Base-by-base conservation (phyloP, 2,113 vertebrate species). In the Chlorocebus sabaeus region DNA sequence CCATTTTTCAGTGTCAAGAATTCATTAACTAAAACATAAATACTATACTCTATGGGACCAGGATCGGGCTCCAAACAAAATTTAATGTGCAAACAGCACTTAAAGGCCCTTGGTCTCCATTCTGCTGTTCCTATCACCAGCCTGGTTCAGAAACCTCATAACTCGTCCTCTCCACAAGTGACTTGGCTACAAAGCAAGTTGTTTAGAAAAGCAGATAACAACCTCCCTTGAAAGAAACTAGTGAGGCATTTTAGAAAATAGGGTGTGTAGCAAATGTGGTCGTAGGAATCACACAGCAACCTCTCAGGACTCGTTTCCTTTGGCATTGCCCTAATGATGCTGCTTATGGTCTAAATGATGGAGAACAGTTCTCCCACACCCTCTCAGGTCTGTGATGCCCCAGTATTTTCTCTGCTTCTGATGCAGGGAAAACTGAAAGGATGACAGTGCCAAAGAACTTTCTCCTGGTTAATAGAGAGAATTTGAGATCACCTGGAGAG, bases 121-220 rank as follows among this genome's bases (percentile, higher is more conserved):
- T 73, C 86, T 32, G 52, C 55, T 81, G 25, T 38, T 82, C 52
- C 83, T 40, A 38, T 61, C 87, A 45, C 23, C 82, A 59, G 73
- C 84, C 55, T 57, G 38, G 80, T 79, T 86, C 89, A 72, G 95
- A 95, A 76, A 70, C 43, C 96, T 92, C 96, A 43, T 97, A 97
- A 94, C 85, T 93, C 43, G 55, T 95, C 76, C 91, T 92, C 48
- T 76, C 90, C 95, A 30, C 61, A 86, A 82, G 93, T 57, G 70
- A 80, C 96, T 35, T 64, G 48, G 91, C 91, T 88, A 61, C 82
- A 87, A 67, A 95, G 61, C 45, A 89, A 81, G 93, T 68, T 96
- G 95, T 96, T 97, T 84, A 83, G 61, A 94, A 93, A 76, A 96
- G 93, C 95, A 96, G 96, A 87, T 98, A 98, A 97, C 96, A 96